Evolutionary conservation across 2,113 vertebrate species (phyloP), one percentile per base, ranked within the genome.

Genomic region (Thymallus thymallus): DNA sequence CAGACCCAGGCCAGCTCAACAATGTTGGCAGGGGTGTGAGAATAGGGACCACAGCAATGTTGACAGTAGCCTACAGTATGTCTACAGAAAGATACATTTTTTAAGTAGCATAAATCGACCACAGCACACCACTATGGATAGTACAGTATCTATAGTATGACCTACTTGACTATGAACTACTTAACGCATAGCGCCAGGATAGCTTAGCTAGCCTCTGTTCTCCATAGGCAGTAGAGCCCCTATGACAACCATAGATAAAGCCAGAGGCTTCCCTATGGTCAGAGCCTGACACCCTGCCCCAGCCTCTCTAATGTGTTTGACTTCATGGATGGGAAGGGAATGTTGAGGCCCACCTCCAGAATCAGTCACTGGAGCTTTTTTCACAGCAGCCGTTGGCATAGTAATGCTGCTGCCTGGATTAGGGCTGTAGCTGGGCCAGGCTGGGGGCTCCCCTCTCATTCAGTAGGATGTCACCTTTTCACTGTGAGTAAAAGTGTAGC

Each of bases 11-110:
- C 46, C 46, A 60, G 73, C 73, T 74, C 61, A 80, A 77, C 79
- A 82, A 82, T 85, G 79, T 74, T 84, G 82, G 83, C 83, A 82
- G 79, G 13, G 46, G 64, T 69, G 74, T 73, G 80, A 80, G 79
- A n/a, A n/a, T n/a, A n/a, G n/a, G n/a, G n/a, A n/a, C n/a, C n/a
- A n/a, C n/a, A n/a, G n/a, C n/a, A n/a, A n/a, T n/a, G n/a, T n/a
- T n/a, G n/a, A n/a, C n/a, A 41, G 51, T 55, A 5, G 51, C 20
- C 51, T 55, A 55, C 51, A 18, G 4, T 55, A 20, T 55, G 51
- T 55, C 35, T 41, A 41, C 35, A 41, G 35, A 41, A 41, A 9
- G 35, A 41, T 9, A 41, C 35, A n/a, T n/a, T 3, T 41, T 41
- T 2, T 41, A 41, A 41, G 35, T 41, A 10, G 35, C 35, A 2